A percentile compares a stretch with the other conserved stretches of the same genome.
phyloP scores from a whole-genome alignment of 2,113 vertebrate species.

The Rutilus rutilus region DNA sequence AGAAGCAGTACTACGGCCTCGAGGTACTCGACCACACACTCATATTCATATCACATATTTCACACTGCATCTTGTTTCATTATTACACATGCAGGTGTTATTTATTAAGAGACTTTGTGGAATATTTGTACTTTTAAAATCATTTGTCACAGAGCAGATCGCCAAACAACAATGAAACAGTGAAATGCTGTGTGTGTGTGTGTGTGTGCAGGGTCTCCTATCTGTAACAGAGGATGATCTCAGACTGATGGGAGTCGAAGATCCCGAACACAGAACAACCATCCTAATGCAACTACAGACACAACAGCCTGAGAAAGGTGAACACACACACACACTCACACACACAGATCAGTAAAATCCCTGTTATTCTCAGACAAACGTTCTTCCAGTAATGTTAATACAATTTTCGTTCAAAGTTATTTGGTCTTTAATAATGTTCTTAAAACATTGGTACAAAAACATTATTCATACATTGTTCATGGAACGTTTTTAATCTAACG shows the following conservation, averaged over 20 bases:
- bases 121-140: not conserved
- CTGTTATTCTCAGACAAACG: no score
- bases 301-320: constrained; percentile 64
- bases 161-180: not conserved
- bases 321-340: constrained; percentile 17
- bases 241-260: constrained; percentile 71
- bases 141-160: not conserved
- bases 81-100: not conserved
- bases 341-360: not conserved
- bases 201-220: constrained; percentile 68
- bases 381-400: no score
- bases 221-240: constrained; percentile 71
- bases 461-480: no score
- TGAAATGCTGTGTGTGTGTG: constrained; percentile 30
- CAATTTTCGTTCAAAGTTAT: no score
- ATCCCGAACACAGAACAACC: constrained; percentile 66
- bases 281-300: constrained; percentile 69
- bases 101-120: not conserved
- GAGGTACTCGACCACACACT: constrained; percentile 64
- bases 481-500: no score
- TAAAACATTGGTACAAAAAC: no score
- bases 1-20: constrained; percentile 75
- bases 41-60: no score
- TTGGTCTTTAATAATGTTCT: no score
- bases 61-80: not conserved